These are phyloP conservation scores for Drosophila falleni DNA, from an alignment of 2,888 invertebrate genomes.

Conservation along the genomic window DNA sequence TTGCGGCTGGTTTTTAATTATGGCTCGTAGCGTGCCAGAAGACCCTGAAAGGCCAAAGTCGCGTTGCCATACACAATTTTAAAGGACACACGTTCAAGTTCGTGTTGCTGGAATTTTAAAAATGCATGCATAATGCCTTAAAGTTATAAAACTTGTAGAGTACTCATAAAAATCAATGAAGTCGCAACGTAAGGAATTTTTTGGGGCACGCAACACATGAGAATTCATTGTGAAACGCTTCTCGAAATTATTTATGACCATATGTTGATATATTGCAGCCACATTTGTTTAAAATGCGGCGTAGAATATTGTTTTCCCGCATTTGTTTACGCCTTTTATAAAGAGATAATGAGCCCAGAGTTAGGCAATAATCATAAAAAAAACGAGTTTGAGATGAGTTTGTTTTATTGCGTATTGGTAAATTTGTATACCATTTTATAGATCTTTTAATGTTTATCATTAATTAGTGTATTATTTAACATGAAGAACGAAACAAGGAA, in stretches of 20 bases:
- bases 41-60: slow-evolving; percentile 32
- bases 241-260: slow-evolving; percentile 13
- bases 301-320: slow-evolving; percentile 35
- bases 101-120: slow-evolving; percentile 16
- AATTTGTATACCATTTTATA: neutral
- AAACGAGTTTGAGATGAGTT: neutral
- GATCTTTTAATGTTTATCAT: neutral
- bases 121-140: neutral
- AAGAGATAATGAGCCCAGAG: slow-evolving; percentile 25
- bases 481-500: neutral
- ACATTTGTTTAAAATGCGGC: slow-evolving; percentile 34
- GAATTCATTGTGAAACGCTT: slow-evolving; percentile 10
- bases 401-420: neutral
- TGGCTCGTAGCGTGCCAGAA: slow-evolving; percentile 37
- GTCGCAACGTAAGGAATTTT: slow-evolving; percentile 29
- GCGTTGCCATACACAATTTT: slow-evolving; percentile 16
- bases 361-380: slow-evolving; percentile 25
- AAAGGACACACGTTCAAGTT: slow-evolving; percentile 28
- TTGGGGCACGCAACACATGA: slow-evolving; percentile 12
- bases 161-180: slow-evolving; percentile 23
- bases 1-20: slow-evolving; percentile 52
- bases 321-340: slow-evolving; percentile 35
- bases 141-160: neutral
- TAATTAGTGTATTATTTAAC: too few species aligned
- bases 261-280: slow-evolving; percentile 23